Conservation (phyloP, 2,888 invertebrate species). For the Troilus luridus region DNA sequence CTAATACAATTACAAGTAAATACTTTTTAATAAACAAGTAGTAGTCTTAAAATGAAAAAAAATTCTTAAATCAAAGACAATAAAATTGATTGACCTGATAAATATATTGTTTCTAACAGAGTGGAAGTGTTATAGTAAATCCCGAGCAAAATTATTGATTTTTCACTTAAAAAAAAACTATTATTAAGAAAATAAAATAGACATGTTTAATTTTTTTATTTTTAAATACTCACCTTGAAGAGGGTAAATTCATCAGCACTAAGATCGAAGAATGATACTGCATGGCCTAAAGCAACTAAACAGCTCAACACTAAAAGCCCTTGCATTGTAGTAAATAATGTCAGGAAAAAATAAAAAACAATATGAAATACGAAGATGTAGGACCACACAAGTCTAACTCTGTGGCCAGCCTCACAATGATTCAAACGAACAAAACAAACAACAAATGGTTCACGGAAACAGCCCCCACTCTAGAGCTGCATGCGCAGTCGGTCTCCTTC, state of each 20-base stretch:
- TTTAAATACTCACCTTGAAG: conserved; percentile 77
- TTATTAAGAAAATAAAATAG: neutral
- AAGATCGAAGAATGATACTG: conserved; percentile 81
- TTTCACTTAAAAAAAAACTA: no score
- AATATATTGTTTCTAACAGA: neutral
- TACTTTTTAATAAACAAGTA: neutral
- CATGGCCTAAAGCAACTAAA: conserved; percentile 74
- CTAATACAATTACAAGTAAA: neutral
- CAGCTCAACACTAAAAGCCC: conserved; percentile 70
- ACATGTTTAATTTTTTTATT: neutral
- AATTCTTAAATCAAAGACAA: neutral
- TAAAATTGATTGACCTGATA: neutral
- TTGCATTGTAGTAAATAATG: conserved; percentile 68
- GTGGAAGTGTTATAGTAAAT: no score
- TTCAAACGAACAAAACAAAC: neutral
- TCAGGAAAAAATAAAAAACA: neutral
- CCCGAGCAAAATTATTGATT: no score
- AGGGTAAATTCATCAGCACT: conserved; percentile 83
- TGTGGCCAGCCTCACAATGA: neutral
- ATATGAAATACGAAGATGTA: neutral
- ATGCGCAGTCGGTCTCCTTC: conserved; percentile 18
- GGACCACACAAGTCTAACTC: neutral
- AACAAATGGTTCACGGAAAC: neutral
- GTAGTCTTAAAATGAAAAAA: no score
- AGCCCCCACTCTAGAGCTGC: neutral